Evolutionary conservation across 2,797 vertebrate species (phyloP).

Genomic region (Phylloscopus collybita): DNA sequence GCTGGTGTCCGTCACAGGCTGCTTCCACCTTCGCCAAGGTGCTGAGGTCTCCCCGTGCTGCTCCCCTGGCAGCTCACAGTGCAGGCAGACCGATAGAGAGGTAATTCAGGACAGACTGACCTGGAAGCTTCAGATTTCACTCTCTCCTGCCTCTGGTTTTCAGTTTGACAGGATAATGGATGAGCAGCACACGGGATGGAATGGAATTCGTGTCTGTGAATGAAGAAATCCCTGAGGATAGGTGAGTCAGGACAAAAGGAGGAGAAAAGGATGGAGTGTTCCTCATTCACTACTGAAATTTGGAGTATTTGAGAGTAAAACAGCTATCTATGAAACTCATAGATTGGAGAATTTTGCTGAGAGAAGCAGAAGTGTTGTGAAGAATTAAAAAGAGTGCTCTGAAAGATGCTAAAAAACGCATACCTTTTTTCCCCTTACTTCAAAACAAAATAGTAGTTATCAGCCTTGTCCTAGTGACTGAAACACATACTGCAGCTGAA

Average conservation of each 20-base stretch:
- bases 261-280: background rate
- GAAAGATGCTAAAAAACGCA: background rate
- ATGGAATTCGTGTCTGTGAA: background rate
- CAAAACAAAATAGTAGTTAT: background rate
- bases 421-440: background rate
- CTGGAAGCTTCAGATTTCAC: background rate
- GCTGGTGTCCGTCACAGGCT: rapidly evolving
- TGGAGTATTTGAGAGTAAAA: background rate
- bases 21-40: background rate
- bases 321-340: background rate
- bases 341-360: background rate
- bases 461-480: background rate
- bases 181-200: background rate
- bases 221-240: background rate
- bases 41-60: background rate
- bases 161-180: background rate
- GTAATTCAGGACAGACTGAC: rapidly evolving
- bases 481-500: background rate
- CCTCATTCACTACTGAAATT: background rate
- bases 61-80: background rate
- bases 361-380: background rate
- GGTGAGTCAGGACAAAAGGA: background rate
- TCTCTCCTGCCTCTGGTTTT: background rate
- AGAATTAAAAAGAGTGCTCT: background rate
- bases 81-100: rapidly evolving